These are phyloP conservation scores for Larimichthys crocea DNA, from an alignment of 2,113 vertebrate species.

Conservation along the genomic window DNA sequence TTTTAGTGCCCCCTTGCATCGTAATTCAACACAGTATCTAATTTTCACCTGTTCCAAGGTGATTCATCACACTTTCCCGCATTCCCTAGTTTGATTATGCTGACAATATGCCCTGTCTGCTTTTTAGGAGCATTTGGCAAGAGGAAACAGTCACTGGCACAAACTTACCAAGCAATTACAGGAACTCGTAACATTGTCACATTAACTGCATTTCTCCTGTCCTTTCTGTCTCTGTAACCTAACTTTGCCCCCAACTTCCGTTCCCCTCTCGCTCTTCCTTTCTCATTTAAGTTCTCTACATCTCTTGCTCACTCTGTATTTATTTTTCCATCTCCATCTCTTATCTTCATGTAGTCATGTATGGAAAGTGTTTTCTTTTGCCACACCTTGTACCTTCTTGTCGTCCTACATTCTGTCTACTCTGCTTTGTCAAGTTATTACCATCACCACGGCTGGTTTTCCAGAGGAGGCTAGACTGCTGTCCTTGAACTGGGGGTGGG, in stretches of 20 bases:
- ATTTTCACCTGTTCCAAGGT: conserved; percentile 52
- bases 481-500: conserved; percentile 70
- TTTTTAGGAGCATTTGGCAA: conserved; percentile 38
- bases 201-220: neutral
- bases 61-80: conserved; percentile 50
- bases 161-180: conserved; percentile 18
- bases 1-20: conserved; percentile 27
- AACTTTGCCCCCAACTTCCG: neutral
- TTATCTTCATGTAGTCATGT: neutral
- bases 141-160: conserved; percentile 10
- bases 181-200: conserved; percentile 23
- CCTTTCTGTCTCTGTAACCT: neutral
- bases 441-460: conserved; percentile 12
- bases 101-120: conserved; percentile 27
- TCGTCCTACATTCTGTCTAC: neutral
- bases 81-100: conserved; percentile 53
- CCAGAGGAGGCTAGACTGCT: conserved; percentile 42
- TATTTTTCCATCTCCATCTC: neutral
- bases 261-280: neutral
- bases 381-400: neutral
- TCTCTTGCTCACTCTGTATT: neutral
- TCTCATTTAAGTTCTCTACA: neutral
- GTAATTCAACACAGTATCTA: conserved; percentile 42
- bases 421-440: conserved; percentile 24
- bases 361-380: neutral